These are phyloP conservation scores for Drosophila anceps DNA, from an alignment of 2,888 invertebrate species.

Conservation along the genomic window DNA sequence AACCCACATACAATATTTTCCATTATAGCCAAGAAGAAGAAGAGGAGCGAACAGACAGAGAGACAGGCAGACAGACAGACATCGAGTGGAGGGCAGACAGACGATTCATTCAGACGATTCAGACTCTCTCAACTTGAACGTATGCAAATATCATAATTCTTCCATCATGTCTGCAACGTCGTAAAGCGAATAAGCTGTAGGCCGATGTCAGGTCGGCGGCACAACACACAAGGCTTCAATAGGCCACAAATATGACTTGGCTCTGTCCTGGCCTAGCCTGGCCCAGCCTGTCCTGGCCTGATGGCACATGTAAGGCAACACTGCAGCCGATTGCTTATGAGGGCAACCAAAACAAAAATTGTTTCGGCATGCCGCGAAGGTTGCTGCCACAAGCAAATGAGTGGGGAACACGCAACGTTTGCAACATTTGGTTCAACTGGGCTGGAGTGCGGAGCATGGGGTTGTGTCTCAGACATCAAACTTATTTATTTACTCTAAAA, in stretches of 20 bases:
- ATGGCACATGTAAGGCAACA: conserved; percentile 35
- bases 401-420: conserved; percentile 66
- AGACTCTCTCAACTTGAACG: conserved; percentile 68
- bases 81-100: neutral
- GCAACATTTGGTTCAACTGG: neutral
- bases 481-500: conserved; percentile 81
- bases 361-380: conserved; percentile 76
- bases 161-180: conserved; percentile 59
- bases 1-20: conserved; percentile 37
- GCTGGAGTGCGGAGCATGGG: neutral
- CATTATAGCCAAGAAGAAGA: conserved; percentile 1
- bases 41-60: too few relatives aligned
- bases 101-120: conserved; percentile 23
- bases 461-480: conserved; percentile 59
- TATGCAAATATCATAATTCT: conserved; percentile 78
- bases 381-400: conserved; percentile 65
- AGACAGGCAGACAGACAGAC: too few relatives aligned
- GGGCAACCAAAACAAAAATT: conserved; percentile 69
- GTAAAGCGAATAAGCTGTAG: conserved; percentile 47
- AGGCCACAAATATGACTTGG: conserved; percentile 51
- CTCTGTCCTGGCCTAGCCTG: conserved; percentile 6
- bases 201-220: conserved; percentile 49
- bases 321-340: conserved; percentile 65
- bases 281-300: neutral
- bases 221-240: conserved; percentile 37